Base-by-base conservation (phyloP, 2,888 invertebrate species). In the Drosophila hamatofila region DNA sequence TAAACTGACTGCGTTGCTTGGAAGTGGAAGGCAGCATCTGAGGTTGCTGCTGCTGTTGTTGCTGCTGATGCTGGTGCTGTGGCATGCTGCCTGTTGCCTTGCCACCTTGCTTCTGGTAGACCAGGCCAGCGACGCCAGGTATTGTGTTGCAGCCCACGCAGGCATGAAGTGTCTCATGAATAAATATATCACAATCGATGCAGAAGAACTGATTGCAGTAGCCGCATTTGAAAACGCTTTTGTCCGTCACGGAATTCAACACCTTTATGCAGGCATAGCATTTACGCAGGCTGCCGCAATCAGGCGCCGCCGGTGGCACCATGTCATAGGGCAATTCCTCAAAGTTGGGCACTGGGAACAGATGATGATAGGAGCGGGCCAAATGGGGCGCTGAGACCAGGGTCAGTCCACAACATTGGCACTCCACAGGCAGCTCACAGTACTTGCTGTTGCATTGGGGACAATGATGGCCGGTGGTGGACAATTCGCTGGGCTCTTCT, bases 381-480 rank as follows among this genome's bases (percentile, higher is more conserved):
- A 99, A 94, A 94, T 99, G 99, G 25, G 99, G 99, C 2, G 99
- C 99, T 1, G 99, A 98, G 16, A 99, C 99, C 54, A 99, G 94
- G 7, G 98, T 99, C 69, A 99, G 94, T 0, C 98, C 98, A 93
- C 99, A 99, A 12, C 97, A 96, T 90, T 97, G 95, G 92, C 99
- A 99, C 93, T 99, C 99, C 4, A 98, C 97, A 0, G 99, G 99
- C 87, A 99, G 94, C 92, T 99, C 98, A 93, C 99, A 99, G 93
- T 99, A 99, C 94, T 99, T 98, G 93, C 98, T 97, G 86, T 96
- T 96, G 93, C 99, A 99, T 92, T 99, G 98, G n/a, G 98, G 97
- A 88, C 97, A 98, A 89, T 97, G 95, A 91, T 97, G 97, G 1
- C 97, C 97, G 14, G 96, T 96, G 25, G 96, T 95, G 57, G 95